Conservation (phyloP, 1,140 invertebrate genomes). For the Metaphire vulgaris region DNA sequence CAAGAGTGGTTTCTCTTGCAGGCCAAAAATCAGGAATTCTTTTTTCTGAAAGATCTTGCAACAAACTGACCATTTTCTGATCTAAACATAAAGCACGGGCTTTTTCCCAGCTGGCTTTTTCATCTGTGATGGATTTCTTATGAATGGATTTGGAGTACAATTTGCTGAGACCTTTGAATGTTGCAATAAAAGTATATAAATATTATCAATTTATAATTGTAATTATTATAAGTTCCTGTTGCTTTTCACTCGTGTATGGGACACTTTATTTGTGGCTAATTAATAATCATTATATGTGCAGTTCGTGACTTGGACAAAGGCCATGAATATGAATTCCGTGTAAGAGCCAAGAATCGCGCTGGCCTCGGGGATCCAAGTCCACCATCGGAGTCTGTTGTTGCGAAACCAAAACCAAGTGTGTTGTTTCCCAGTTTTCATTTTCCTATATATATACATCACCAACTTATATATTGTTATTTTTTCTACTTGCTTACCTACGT, state of each 20-base stretch:
- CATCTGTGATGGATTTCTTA: not conserved
- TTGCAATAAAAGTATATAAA: too few species aligned
- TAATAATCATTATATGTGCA: constrained; percentile 54
- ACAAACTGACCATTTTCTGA: too few species aligned
- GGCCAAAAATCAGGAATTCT: not conserved
- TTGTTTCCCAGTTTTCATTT: constrained; percentile 7
- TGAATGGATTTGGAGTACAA: too few species aligned
- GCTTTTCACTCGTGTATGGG: not conserved
- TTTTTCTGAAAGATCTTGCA: not conserved
- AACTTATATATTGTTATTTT: not conserved
- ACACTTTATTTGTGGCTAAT: not conserved
- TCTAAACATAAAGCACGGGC: too few species aligned
- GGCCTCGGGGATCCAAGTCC: constrained; percentile 91
- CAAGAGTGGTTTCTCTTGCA: not conserved
- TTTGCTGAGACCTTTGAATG: too few species aligned
- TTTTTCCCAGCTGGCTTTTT: too few species aligned
- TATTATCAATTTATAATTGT: not conserved
- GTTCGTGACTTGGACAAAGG: constrained; percentile 85
- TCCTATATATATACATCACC: not conserved
- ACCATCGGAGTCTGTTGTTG: constrained; percentile 72
- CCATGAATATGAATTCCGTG: constrained; percentile 93
- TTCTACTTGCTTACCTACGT: not conserved
- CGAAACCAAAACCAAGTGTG: constrained; percentile 81
- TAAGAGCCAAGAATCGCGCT: constrained; percentile 90
- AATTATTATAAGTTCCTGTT: not conserved